Evolutionary conservation across 1,140 invertebrate species (phyloP).

Genomic region (Zaprionus ghesquierei): DNA sequence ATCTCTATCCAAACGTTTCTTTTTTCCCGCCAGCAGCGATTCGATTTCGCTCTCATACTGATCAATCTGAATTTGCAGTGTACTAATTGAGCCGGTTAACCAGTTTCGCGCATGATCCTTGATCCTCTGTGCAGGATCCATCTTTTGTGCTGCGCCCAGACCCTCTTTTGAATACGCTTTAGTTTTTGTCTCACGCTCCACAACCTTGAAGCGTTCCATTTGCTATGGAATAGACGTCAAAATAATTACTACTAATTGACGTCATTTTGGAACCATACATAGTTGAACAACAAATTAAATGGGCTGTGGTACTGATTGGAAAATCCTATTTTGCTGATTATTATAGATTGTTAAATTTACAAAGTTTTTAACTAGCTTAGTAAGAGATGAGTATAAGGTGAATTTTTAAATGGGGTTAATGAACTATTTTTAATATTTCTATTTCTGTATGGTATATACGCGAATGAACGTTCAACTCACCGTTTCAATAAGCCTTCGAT

Average conservation of each 20-base stretch:
- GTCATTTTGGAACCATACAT: neutral
- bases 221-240: constrained; percentile 86
- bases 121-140: constrained; percentile 99
- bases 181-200: constrained; percentile 99
- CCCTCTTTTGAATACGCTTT: constrained; percentile 99
- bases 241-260: constrained; percentile 3
- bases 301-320: neutral
- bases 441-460: no score
- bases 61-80: constrained; percentile 92
- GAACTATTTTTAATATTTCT: neutral
- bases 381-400: neutral
- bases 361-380: no score
- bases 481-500: constrained; percentile 98
- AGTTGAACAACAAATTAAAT: neutral
- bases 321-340: neutral
- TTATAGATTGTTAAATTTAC: no score
- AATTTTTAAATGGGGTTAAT: neutral
- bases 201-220: constrained; percentile 99
- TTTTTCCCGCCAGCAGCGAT: constrained; percentile 95
- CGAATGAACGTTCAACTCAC: constrained; percentile 84
- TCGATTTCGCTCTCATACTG: constrained; percentile 99
- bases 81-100: constrained; percentile 95
- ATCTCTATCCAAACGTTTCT: constrained; percentile 98
- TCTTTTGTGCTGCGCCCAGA: constrained; percentile 97
- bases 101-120: constrained; percentile 97